Conservation (phyloP, 92 coral and sea anemone species). For the Palythoa grandis region DNA sequence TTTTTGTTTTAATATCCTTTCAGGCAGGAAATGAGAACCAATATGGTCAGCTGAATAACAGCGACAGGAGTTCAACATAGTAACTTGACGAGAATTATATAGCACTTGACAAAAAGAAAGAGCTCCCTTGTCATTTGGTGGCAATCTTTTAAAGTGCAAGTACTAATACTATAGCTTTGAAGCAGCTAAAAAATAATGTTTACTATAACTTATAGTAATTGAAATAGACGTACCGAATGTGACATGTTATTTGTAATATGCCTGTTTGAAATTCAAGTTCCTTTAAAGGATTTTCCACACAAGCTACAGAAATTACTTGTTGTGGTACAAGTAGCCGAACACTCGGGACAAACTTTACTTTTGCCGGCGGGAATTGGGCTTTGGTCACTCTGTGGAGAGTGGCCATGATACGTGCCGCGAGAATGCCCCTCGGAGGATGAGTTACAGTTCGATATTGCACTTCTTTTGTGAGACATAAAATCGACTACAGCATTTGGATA, state of each 20-base stretch:
- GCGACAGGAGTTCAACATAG: no score
- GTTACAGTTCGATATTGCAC: slow-evolving; percentile 44
- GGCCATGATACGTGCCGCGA: slow-evolving; percentile 22
- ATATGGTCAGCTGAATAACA: no score
- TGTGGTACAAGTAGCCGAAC: slow-evolving; percentile 67
- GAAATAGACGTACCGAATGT: background rate
- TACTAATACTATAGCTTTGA: no score
- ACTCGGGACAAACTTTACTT: slow-evolving; percentile 70
- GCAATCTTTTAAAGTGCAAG: no score
- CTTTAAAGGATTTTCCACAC: slow-evolving; percentile 83
- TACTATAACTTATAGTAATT: no score
- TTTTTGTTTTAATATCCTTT: no score
- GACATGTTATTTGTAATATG: background rate
- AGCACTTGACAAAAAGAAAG: no score
- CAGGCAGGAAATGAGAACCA: no score
- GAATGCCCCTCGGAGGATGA: slow-evolving; percentile 40
- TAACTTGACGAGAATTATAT: no score
- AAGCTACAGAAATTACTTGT: slow-evolving; percentile 79
- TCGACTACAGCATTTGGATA: slow-evolving; percentile 73
- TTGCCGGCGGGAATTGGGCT: slow-evolving; percentile 62
- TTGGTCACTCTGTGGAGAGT: slow-evolving; percentile 49
- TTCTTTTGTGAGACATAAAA: slow-evolving; percentile 69
- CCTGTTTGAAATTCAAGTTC: slow-evolving; percentile 39
- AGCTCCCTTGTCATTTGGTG: no score
- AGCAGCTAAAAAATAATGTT: no score